Percentiles rank a stretch among this genome's conserved stretches.
phyloP scores from a whole-genome alignment of 2,113 vertebrate species.

The Cavia porcellus region DNA sequence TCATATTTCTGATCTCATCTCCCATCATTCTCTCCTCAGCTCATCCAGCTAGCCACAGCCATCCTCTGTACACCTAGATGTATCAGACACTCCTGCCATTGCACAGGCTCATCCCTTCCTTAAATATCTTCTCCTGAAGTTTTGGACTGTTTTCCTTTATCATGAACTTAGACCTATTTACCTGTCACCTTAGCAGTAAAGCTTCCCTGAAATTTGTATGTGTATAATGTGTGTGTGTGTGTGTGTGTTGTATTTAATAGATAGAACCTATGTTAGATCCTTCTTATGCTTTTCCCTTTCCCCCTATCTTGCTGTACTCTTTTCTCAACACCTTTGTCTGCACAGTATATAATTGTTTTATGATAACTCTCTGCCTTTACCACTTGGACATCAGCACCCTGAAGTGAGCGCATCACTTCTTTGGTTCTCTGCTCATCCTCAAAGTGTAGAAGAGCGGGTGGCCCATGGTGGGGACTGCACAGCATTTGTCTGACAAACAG shows the following conservation, averaged over 20 bases:
- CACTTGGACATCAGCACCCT: background rate
- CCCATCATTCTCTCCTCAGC: background rate
- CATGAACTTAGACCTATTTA: background rate
- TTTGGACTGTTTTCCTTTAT: background rate
- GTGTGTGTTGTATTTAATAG: background rate
- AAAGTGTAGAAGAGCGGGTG: background rate
- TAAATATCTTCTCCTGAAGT: fast-evolving
- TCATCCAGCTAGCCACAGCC: background rate
- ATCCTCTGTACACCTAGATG: fast-evolving
- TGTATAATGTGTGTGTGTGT: no score
- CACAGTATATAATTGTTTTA: background rate
- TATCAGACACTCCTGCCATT: background rate
- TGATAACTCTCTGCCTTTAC: background rate
- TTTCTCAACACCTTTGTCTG: background rate
- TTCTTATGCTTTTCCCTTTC: background rate
- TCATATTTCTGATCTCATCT: background rate
- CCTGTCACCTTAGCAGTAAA: background rate
- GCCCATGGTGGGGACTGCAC: background rate
- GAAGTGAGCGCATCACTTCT: background rate
- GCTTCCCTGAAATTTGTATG: background rate
- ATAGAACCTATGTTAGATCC: background rate
- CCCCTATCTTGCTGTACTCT: background rate
- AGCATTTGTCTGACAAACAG: background rate
- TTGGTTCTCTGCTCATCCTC: background rate
- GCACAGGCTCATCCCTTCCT: background rate